Base-by-base conservation (phyloP, 2,888 invertebrate genomes). In the Crioceris asparagi region DNA sequence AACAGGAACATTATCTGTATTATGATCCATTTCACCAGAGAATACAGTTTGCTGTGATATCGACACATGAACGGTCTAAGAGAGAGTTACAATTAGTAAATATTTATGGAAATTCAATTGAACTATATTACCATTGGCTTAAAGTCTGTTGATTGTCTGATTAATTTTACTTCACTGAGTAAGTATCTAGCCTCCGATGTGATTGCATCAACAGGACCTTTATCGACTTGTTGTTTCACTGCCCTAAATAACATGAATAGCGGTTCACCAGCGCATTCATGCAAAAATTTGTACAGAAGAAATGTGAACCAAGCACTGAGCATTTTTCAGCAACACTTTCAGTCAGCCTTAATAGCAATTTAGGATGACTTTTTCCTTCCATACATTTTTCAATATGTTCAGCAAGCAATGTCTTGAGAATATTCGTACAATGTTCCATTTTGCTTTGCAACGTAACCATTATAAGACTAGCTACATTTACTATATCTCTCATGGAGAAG, bases 281-380 rank as follows among this genome's bases (percentile, higher is more conserved):
- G 83, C 56, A 98, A 74, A 69, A 97, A 98, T 72, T 94, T 93
- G 66, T 96, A 96, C 56, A 98, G 69, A 43, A 98, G 74, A 71
- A 98, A 98, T 45, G 98, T 96, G 66, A 98, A 98, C 98, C 98
- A 98, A 43, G 97, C 94, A 53, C 96, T 93, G 32, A 98, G 72
- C 98, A 98, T 98, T 71, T 98, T 64, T 98, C 98, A 15, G 97
- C 98, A 5, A 98, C 96, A 63, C 96, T 96, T 67, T 98, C 98
- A 23, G 96, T 97, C 51, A 92, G 79, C 56, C 96, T 73, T 25
- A 96, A 71, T 51, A 96, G 70, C 43, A 96, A 69, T 62, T 94
- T 96, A 1, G 94, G 94, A 67, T 96, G 93, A 60, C 87, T 91
- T 64, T 92, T 94, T 40, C 94, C 92, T 61, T 97, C 97, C 73